Evolutionary conservation across 2,113 vertebrate species (phyloP), one percentile per base, ranked within the genome.

Genomic region (Falco punctatus): DNA sequence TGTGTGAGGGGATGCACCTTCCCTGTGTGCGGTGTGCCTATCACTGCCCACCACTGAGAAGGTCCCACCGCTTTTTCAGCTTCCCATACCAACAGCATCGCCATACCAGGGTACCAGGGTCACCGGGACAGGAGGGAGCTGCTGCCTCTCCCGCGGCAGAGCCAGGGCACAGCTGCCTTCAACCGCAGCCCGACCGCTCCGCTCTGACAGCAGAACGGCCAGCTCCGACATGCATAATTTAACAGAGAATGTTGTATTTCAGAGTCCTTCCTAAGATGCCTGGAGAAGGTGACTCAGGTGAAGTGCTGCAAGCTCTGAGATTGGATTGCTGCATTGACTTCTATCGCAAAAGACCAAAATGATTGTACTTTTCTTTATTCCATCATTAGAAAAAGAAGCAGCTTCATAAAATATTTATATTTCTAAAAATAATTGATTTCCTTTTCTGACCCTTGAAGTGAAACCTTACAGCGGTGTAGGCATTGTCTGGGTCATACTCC

Each of bases 381-480:
- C 48, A 0, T 61, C 51, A 67, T 77, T 94, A 90, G 40, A 35
- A 67, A 58, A 74, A 93, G 49, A 27, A 79, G 78, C 64, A 28
- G 93, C 79, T 88, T 82, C 64, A 61, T 91, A 90, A 93, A 93
- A 90, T 92, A 94, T 94, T 94, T 91, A 86, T 79, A 86, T 94
- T 82, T 78, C 77, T 78, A 74, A 86, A 70, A 91, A 94, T 88
- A 93, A 92, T 96, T 94, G 24, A 80, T 94, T 93, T 90, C 21
- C 54, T 93, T 94, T 90, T 70, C 79, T 86, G 88, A 88, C 15
- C 61, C 81, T 95, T 94, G 64, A 93, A 94, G 62, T 28, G 38
- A 69, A 90, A 71, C 57, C 72, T 93, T 64, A 20, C 3, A 13
- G 62, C 26, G 91, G 49, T 40, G 11, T 65, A 70, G 86, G 71